Evolutionary conservation across 2,888 invertebrate species (phyloP), one percentile per base, ranked within the genome.

Genomic region (Himalopsyche kuldschensis): DNA sequence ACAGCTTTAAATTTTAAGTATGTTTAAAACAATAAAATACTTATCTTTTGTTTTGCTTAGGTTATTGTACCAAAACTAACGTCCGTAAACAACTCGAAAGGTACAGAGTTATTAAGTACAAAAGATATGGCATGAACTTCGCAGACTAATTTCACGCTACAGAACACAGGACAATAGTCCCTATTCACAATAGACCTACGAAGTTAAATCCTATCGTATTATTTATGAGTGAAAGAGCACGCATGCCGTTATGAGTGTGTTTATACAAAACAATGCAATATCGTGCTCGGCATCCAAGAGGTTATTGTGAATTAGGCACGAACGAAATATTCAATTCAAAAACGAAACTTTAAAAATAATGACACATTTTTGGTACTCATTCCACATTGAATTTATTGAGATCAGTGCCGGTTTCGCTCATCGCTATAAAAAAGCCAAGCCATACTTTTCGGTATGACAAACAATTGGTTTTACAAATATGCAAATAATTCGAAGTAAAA

Each of bases 71-170:
- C 55, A 20, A 10, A 55, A 55, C 55, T 55, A 55, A 55, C 55
- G 55, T 55, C 55, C 55, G 55, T 55, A 55, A 55, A 55, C 55
- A 55, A 55, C 55, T 55, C 55, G 55, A 55, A 55, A 55, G 55
- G 27, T 79, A 69, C 69, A 80, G 55, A 55, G 55, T 55, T 55
- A 20, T 55, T 46, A 35, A 80, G 41, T 41, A 80, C 79, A 80
- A 80, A 80, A 80, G 69, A 80, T 63, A 80, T 27, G 79, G 32
- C 41, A 69, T 69, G 79, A 79, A 79, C 35, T 63, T 79, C 69
- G 24, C 32, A 31, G 63, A 31, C 79, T 63, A 63, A 63, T 80
- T 80, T 69, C 32, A 69, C 32, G 32, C 79, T n/a, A 41, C 55
- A 55, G 20, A 41, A 24, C 79, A 20, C 24, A 35, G n/a, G 79